Evolutionary conservation across 2,113 vertebrate genomes (phyloP).

Genomic region (Xenus cinereus): DNA sequence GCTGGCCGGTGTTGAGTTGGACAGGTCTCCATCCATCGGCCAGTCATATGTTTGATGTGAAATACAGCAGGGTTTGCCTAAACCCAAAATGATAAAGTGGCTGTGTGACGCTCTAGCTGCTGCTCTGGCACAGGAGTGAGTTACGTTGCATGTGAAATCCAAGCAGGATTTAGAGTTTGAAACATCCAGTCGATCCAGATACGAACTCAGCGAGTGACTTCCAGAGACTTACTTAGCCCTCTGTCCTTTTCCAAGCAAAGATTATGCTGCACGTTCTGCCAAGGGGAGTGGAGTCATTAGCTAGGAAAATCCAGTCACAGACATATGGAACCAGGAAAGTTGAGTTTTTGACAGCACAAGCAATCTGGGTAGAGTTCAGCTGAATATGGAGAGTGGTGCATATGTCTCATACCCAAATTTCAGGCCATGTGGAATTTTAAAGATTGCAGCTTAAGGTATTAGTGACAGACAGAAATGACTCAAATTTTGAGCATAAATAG

Average conservation of each 20-base stretch:
- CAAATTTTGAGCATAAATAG: background rate
- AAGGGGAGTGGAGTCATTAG: background rate
- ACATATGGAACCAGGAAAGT: background rate
- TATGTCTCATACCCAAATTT: background rate
- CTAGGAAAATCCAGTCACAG: background rate
- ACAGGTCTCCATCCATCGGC: background rate
- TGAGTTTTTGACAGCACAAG: background rate
- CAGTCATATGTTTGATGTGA: background rate
- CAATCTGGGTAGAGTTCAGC: background rate
- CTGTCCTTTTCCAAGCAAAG: background rate
- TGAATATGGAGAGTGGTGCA: background rate
- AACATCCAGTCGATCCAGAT: background rate
- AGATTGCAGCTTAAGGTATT: background rate
- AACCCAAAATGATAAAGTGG: background rate
- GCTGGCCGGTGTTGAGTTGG: background rate
- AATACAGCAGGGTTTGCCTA: background rate
- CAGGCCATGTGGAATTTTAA: background rate
- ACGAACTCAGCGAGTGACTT: background rate
- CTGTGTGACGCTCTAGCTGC: background rate
- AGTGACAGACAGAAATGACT: background rate
- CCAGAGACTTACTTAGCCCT: background rate
- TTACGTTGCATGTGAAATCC: background rate
- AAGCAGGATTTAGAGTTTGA: background rate
- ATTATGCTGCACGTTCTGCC: background rate
- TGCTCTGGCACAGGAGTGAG: background rate